These are phyloP conservation scores for Lepetodrilus schrolli DNA, from an alignment of 2,888 invertebrate species.

Conservation along the genomic window DNA sequence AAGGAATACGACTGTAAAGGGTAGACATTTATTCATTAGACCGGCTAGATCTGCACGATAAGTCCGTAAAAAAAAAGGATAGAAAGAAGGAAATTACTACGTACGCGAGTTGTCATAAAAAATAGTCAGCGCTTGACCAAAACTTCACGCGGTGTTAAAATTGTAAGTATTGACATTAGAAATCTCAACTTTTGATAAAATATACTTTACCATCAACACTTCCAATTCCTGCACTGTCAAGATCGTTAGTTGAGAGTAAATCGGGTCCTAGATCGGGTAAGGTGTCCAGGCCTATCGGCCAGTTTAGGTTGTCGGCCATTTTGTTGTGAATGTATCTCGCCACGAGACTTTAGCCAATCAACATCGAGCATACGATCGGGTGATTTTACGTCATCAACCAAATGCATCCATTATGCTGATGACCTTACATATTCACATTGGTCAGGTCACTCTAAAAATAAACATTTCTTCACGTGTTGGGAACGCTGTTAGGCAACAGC, in stretches of 20 bases:
- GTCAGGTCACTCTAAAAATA: slow-evolving; percentile 6
- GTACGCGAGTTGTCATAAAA: too few species aligned
- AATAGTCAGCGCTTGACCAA: too few species aligned
- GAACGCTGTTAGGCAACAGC: not conserved
- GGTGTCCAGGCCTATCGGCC: slow-evolving; percentile 53
- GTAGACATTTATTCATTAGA: too few species aligned
- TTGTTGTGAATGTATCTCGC: slow-evolving; percentile 50
- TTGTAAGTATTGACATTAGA: too few species aligned
- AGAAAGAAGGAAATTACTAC: too few species aligned
- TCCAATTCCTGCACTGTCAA: slow-evolving; percentile 55
- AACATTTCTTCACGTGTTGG: slow-evolving; percentile 6
- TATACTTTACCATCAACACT: slow-evolving; percentile 67
- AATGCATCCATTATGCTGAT: slow-evolving; percentile 17
- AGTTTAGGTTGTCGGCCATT: slow-evolving; percentile 56
- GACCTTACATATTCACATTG: slow-evolving; percentile 10
- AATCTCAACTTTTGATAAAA: slow-evolving; percentile 28
- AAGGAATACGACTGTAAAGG: too few species aligned
- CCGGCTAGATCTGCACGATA: too few species aligned
- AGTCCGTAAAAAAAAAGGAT: too few species aligned
- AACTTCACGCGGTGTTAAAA: too few species aligned
- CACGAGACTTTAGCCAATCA: slow-evolving; percentile 64
- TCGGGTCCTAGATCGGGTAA: slow-evolving; percentile 60
- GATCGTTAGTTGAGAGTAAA: slow-evolving; percentile 56
- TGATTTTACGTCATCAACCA: slow-evolving; percentile 62
- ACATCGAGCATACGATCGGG: slow-evolving; percentile 47